Evolutionary conservation across 2,888 invertebrate species (phyloP), one percentile per base, ranked within the genome.

Genomic region (Macrosiphum euphorbiae): DNA sequence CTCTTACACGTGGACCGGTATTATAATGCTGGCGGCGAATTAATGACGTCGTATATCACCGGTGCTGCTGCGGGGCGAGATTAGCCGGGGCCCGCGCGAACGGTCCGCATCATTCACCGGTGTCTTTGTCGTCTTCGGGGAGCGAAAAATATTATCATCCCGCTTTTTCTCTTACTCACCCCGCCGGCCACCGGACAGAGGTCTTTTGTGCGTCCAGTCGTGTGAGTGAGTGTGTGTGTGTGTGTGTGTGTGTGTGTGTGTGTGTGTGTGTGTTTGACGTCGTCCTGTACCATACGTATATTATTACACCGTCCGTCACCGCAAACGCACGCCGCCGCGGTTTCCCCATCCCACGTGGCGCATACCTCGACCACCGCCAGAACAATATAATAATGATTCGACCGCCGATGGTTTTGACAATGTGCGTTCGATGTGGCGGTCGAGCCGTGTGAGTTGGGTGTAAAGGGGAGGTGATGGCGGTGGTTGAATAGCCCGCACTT

Each of bases 41-140:
- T 94, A 94, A 90, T 90, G 93, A 94, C 90, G 93, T 86, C 55
- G 44, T 94, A 90, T 86, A 94, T 94, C 93, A 94, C 89, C 93
- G 47, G 85, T 28, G 89, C 90, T 67, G 44, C 78, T 55, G 50
- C 86, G 41, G 67, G 84, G 61, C 85, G 89, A 94, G 89, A 94
- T 94, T 90, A 94, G 90, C 89, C 11, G 67, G 28, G 10, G 61
- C 41, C 28, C 85, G 85, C 85, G 85, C 61, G 86, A 85, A 90
- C 28, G 90, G 93, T 90, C 58, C 84, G 58, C 88, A 94, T 94
- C 93, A 86, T 94, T 94, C 93, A 86, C 90, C 85, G 90, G 93
- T 86, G 93, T 90, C 93, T 90, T 86, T 94, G 93, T 94, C 93
- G 90, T 94, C 93, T 94, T 94, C 90, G 90, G 78, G 92, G 55